These are phyloP conservation scores for Theristicus caerulescens DNA, from an alignment of 2,113 vertebrate genomes.

Conservation along the genomic window DNA sequence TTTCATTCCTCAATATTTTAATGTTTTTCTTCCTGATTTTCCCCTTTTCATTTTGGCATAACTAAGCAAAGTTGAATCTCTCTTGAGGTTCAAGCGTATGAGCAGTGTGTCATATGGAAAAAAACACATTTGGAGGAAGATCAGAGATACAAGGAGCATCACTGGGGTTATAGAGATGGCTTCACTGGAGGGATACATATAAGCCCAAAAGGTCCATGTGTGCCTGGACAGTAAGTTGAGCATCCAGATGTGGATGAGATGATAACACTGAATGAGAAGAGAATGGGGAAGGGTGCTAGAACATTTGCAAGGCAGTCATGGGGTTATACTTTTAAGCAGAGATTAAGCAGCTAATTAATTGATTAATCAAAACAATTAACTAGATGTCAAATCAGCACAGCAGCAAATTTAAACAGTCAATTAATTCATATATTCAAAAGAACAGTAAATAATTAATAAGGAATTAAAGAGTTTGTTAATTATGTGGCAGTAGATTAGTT, in stretches of 20 bases:
- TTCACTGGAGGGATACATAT: not conserved
- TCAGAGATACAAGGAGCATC: not conserved
- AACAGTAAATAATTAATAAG: slow-evolving; percentile 64
- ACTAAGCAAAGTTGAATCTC: not conserved
- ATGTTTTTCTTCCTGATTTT: not conserved
- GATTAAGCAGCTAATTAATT: slow-evolving; percentile 63
- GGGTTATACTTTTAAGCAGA: slow-evolving; percentile 39
- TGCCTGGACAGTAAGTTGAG: not conserved
- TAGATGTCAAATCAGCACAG: slow-evolving; percentile 56
- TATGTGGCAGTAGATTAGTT: slow-evolving; percentile 58
- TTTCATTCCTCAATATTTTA: not conserved
- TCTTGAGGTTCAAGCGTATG: not conserved
- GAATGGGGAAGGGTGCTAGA: not conserved
- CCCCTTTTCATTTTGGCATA: not conserved
- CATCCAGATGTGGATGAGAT: not conserved
- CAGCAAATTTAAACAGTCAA: slow-evolving; percentile 46
- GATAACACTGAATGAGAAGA: not conserved
- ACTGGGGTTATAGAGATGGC: not conserved
- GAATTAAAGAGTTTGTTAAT: slow-evolving; percentile 65
- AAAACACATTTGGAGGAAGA: not conserved
- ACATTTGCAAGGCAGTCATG: slow-evolving; percentile 21
- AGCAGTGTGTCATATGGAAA: not conserved
- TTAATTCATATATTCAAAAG: slow-evolving; percentile 65
- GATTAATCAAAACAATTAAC: slow-evolving; percentile 65
- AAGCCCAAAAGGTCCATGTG: not conserved